phyloP scores from a whole-genome alignment of 2,113 vertebrate genomes.

The Zosterops hypoxanthus region DNA sequence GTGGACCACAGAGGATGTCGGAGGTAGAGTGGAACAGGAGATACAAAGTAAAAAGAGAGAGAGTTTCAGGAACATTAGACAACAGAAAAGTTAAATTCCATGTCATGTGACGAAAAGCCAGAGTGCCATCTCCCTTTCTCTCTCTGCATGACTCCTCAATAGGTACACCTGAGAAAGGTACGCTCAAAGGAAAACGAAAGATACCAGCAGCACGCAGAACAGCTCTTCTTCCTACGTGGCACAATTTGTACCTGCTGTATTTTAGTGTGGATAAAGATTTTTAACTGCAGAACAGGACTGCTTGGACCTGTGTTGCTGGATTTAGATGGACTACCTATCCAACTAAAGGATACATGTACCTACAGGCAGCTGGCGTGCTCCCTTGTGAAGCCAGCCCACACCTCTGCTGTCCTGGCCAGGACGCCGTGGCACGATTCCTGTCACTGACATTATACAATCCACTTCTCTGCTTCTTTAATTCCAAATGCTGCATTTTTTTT shows the following conservation, averaged over 20 bases:
- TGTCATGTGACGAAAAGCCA: neutral
- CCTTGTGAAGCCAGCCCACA: neutral
- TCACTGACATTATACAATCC: neutral
- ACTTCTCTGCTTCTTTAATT: constrained; percentile 1
- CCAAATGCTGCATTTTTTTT: neutral
- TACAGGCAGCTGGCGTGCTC: neutral
- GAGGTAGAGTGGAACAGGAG: neutral
- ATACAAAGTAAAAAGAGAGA: too few species aligned
- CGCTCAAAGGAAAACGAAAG: neutral
- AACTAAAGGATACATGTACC: neutral
- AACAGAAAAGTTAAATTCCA: neutral
- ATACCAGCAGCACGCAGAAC: neutral
- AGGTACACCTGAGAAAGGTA: neutral
- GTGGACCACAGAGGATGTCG: neutral
- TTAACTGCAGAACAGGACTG: neutral
- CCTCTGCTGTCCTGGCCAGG: neutral
- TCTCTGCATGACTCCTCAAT: neutral
- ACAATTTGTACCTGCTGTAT: neutral
- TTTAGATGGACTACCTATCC: neutral
- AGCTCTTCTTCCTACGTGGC: neutral
- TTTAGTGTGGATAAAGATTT: neutral
- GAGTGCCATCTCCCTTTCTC: neutral
- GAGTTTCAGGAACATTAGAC: neutral
- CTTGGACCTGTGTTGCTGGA: neutral
- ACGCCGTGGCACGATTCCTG: neutral